Evolutionary conservation across 2,888 invertebrate genomes (phyloP).

Genomic region (Orgyia antiqua): DNA sequence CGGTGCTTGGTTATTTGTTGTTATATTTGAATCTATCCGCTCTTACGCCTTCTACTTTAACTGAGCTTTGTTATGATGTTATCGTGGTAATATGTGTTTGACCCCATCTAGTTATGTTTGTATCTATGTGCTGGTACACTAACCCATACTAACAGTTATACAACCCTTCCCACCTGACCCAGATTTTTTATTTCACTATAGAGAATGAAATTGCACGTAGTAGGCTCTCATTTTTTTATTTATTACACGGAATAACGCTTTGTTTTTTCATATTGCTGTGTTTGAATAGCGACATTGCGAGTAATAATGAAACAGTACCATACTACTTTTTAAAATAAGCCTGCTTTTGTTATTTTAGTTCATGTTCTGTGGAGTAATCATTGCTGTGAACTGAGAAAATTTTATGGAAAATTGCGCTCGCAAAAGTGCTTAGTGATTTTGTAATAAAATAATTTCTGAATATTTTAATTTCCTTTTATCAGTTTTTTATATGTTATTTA

Average conservation of each 20-base stretch:
- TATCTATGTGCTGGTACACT: conserved; percentile 19
- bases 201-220: conserved; percentile 71
- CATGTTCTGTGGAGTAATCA: conserved; percentile 1
- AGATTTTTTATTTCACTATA: conserved; percentile 71
- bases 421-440: too few relatives aligned
- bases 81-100: too few relatives aligned
- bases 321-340: conserved; percentile 10
- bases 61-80: too few relatives aligned
- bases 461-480: too few relatives aligned
- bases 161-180: conserved; percentile 55
- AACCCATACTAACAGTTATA: conserved; percentile 41
- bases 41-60: too few relatives aligned
- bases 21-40: too few relatives aligned
- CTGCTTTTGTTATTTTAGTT: not conserved
- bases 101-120: conserved; percentile 33
- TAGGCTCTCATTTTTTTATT: conserved; percentile 42
- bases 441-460: too few relatives aligned
- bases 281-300: conserved; percentile 24
- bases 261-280: conserved; percentile 48
- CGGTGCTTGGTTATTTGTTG: too few relatives aligned
- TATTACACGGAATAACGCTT: conserved; percentile 40
- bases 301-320: conserved; percentile 16
- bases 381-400: not conserved
- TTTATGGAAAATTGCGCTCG: too few relatives aligned
- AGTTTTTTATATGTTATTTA: too few relatives aligned